Evolutionary conservation across 2,888 invertebrate genomes (phyloP).

Genomic region (Dasypolia templi): DNA sequence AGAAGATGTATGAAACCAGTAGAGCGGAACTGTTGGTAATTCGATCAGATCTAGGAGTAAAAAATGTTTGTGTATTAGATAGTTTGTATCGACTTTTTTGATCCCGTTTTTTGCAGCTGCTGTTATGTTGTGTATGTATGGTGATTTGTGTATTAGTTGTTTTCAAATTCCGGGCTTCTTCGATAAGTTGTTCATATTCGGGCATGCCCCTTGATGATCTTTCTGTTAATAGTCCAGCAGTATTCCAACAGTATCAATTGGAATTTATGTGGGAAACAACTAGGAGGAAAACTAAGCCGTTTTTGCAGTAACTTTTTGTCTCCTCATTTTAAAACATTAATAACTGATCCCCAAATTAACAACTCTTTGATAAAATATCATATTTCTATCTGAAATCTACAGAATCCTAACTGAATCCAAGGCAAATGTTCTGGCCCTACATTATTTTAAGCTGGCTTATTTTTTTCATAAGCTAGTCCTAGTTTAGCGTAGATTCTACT

Average conservation of each 20-base stretch:
- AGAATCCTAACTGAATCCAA: no score
- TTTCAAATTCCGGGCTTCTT: not conserved
- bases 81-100: not conserved
- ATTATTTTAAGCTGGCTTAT: not conserved
- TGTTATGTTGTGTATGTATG: not conserved
- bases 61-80: constrained; percentile 21
- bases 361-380: not conserved
- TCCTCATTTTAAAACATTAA: not conserved
- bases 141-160: no score
- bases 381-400: not conserved
- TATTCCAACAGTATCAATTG: not conserved
- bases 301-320: no score
- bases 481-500: not conserved
- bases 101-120: not conserved
- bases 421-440: not conserved
- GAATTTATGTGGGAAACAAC: not conserved
- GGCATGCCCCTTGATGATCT: not conserved
- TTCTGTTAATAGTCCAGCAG: not conserved
- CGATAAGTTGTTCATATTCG: not conserved
- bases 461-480: no score
- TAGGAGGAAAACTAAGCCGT: not conserved
- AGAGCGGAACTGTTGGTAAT: constrained; percentile 42
- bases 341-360: not conserved
- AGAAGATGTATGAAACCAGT: constrained; percentile 53
- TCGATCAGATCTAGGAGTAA: constrained; percentile 38